Base-by-base conservation (phyloP, 2,888 invertebrate genomes). In the Lottia gigantea region DNA sequence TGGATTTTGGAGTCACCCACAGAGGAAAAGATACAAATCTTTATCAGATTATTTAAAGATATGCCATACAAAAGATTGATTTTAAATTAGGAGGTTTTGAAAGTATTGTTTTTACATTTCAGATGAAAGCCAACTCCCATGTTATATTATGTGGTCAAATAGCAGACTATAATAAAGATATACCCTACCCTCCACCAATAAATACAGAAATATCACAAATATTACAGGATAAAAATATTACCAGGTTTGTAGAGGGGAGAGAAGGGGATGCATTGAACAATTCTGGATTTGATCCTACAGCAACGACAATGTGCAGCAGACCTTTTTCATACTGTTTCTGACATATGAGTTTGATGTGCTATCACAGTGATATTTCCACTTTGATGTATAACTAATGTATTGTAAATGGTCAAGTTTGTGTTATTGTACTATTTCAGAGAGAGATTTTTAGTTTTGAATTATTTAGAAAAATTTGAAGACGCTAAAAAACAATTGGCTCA, bases 111-210 rank as follows among this genome's bases (percentile, higher is more conserved):
- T 23, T 23, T 40, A 65, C 2, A 68, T 47, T 77, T 45, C 78
- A 89, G 88, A 89, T 89, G 89, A 83, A 80, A 31, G 62, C 63
- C 6, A 71, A 82, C 63, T 83, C 86, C 7, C 85, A 87, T 70
- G 81, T 89, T 4, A 81, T 89, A 25, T 80, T 89, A 64, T 89
- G 89, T 81, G 89, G 89, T 46, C 89, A 89, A 77, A 89, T 89
- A 66, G 83, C 89, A 7, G 80, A 84, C 47, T 89, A 89, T 79
- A 89, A 89, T 78, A 86, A 86, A 70, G 86, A 87, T 79, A 75
- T 87, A 4, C 87, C 87, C 4, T 89, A 89, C 71, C 89, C 89
- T 14, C 88, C 88, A 7, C 88, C 88, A 19, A 77, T 89, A 47
- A 78, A 86, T 12, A 78, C 81, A 31, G 75, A 80, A 19, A 81